These are phyloP conservation scores for Nymphalis io DNA, from an alignment of 1,140 invertebrate species.

Conservation along the genomic window DNA sequence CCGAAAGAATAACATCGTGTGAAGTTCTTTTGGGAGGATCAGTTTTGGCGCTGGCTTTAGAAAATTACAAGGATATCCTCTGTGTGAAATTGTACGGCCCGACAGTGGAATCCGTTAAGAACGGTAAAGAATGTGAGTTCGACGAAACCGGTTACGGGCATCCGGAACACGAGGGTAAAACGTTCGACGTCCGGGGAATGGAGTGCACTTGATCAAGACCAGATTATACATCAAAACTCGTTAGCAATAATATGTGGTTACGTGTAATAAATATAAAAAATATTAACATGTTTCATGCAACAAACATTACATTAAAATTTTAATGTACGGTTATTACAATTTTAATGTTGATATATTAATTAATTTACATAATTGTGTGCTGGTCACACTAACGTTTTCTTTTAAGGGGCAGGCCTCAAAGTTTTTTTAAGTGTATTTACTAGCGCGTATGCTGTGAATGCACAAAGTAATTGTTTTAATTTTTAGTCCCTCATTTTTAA, in stretches of 20 bases:
- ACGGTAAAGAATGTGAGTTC: slow-evolving; percentile 57
- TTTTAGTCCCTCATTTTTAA: not conserved
- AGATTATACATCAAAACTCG: slow-evolving; percentile 15
- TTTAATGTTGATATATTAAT: slow-evolving; percentile 14
- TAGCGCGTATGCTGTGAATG: slow-evolving; percentile 10
- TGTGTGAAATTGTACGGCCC: slow-evolving; percentile 84
- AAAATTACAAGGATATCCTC: slow-evolving; percentile 83
- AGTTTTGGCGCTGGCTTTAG: slow-evolving; percentile 85
- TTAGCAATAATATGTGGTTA: slow-evolving; percentile 45
- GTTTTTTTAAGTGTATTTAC: slow-evolving; percentile 23
- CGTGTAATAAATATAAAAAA: slow-evolving; percentile 28
- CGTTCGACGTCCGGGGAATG: slow-evolving; percentile 76
- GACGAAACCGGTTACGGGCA: slow-evolving; percentile 77
- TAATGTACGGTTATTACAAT: slow-evolving; percentile 20
- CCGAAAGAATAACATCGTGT: slow-evolving; percentile 87
- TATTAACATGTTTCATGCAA: slow-evolving; percentile 13
- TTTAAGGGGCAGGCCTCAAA: slow-evolving; percentile 37
- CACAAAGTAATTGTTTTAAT: not conserved
- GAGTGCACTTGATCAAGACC: slow-evolving; percentile 54
- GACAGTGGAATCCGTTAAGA: slow-evolving; percentile 54
- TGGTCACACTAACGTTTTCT: slow-evolving; percentile 33
- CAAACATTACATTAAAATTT: slow-evolving; percentile 16
- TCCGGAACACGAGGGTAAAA: slow-evolving; percentile 72
- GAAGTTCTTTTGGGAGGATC: slow-evolving; percentile 87
- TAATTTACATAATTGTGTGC: slow-evolving; percentile 32